Evolutionary conservation across 2,888 invertebrate species (phyloP).

Genomic region (Phyto melanocephala): DNA sequence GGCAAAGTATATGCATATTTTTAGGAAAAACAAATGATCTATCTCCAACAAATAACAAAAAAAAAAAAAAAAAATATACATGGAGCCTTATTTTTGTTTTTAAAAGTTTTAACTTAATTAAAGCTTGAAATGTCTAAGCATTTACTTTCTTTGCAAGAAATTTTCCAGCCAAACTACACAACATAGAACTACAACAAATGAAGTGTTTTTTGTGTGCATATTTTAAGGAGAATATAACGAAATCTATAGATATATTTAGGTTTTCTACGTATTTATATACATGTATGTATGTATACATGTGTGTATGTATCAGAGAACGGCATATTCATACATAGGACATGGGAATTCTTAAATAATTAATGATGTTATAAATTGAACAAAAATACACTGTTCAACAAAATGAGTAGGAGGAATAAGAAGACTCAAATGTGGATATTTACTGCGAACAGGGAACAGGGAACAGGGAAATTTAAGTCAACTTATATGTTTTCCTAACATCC

Average conservation of each 20-base stretch:
- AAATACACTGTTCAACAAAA: no score
- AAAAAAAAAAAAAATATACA: background rate
- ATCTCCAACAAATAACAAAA: background rate
- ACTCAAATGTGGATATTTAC: no score
- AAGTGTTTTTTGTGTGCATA: background rate
- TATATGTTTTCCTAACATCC: no score
- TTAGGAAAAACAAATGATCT: background rate
- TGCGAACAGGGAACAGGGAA: no score
- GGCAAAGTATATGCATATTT: background rate
- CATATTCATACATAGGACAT: no score
- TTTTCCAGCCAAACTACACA: background rate
- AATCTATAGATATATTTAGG: background rate
- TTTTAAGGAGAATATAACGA: background rate
- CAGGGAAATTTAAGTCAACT: no score
- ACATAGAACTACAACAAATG: background rate
- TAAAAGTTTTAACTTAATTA: slow-evolving; percentile 31
- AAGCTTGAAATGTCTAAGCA: slow-evolving; percentile 11
- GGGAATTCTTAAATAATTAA: no score
- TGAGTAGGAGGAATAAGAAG: no score
- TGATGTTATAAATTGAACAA: no score
- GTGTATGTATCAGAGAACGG: no score
- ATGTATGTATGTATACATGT: no score
- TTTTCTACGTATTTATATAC: background rate
- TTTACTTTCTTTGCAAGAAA: background rate
- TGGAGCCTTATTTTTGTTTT: slow-evolving; percentile 1